Base-by-base conservation (phyloP, 2,888 invertebrate genomes). In the Pristionchus fissidentatus region DNA sequence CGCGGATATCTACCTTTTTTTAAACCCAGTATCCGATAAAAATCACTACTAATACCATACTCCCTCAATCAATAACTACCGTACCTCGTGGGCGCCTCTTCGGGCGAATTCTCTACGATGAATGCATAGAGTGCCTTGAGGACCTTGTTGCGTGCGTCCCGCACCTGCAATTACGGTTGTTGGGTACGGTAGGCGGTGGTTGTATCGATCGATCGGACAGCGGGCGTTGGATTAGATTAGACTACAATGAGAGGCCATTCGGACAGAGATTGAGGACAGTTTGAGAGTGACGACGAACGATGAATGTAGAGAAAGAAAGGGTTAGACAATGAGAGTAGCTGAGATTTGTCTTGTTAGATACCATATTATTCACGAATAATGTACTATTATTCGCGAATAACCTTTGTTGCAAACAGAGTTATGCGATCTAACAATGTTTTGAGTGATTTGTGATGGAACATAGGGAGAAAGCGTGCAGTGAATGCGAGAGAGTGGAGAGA, bases 71-170 rank as follows among this genome's bases (percentile, higher is more conserved):
- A n/a, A n/a, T n/a, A 73, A 35, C 43, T 46, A 62, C 49, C 85
- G 32, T 85, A 91, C 84, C 91, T 86, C 15, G 91, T 92, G n/a
- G 91, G 91, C 41, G 91, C 91, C 80, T 91, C 92, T 10, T 91
- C 91, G 8, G 91, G 92, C 85, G 87, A 88, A 77, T 91, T 88
- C n/a, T 87, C 88, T 66, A 90, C 83, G 77, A 92, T 92, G 83
- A 89, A 92, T 41, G 90, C 87, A 85, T 92, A 92, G 41, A 92
- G 88, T 0, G 92, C 91, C 85, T 92, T 92, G 83, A 92, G 87
- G 15, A 92, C 90, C 49, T 89, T 87, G 84, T 92, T 92, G 22
- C 92, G 55, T 2, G 92, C 91, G n/a, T 92, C 92, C 10, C 92
- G 86, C 66, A 92, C 90, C 80, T 89, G 52, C 0, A 55, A 52